A percentile compares a stretch with the other conserved stretches of the same genome.
Conservation (phyloP, 2,113 vertebrate genomes). For the Semicossyphus pulcher region DNA sequence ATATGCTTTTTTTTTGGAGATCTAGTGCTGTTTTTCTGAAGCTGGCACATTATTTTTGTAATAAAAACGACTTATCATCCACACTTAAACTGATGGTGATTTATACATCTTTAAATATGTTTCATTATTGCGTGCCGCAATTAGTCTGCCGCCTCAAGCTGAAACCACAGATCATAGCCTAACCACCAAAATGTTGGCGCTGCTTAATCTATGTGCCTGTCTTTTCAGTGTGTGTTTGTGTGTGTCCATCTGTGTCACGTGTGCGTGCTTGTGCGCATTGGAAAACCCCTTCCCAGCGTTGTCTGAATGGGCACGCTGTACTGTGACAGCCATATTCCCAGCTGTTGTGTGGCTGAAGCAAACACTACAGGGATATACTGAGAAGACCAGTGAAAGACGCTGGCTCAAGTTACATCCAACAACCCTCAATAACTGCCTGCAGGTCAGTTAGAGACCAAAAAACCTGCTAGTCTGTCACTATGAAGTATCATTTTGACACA, state of each 20-base stretch:
- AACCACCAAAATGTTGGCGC: slow-evolving; percentile 61
- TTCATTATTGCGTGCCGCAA: slow-evolving; percentile 27
- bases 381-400: slow-evolving; percentile 7
- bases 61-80: slow-evolving; percentile 70
- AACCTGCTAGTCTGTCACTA: not conserved
- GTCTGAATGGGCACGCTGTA: slow-evolving; percentile 74
- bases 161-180: slow-evolving; percentile 49
- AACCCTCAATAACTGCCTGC: slow-evolving; percentile 21
- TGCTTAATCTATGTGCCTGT: slow-evolving; percentile 50
- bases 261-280: slow-evolving; percentile 56
- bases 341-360: slow-evolving; percentile 73
- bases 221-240: slow-evolving; percentile 37
- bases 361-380: slow-evolving; percentile 50
- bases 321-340: slow-evolving; percentile 76
- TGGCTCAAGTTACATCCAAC: slow-evolving; percentile 44
- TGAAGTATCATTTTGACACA: slow-evolving; percentile 52
- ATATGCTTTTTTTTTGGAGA: slow-evolving; percentile 38
- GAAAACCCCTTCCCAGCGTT: slow-evolving; percentile 78
- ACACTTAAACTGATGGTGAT: slow-evolving; percentile 20
- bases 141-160: slow-evolving; percentile 50
- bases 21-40: slow-evolving; percentile 28
- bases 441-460: slow-evolving; percentile 21
- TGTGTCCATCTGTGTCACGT: slow-evolving; percentile 59
- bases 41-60: slow-evolving; percentile 78
- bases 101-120: slow-evolving; percentile 18